Percentiles rank a stretch among this genome's conserved stretches.
Conservation (phyloP, 2,888 invertebrate species). For the Macropis europaea region DNA sequence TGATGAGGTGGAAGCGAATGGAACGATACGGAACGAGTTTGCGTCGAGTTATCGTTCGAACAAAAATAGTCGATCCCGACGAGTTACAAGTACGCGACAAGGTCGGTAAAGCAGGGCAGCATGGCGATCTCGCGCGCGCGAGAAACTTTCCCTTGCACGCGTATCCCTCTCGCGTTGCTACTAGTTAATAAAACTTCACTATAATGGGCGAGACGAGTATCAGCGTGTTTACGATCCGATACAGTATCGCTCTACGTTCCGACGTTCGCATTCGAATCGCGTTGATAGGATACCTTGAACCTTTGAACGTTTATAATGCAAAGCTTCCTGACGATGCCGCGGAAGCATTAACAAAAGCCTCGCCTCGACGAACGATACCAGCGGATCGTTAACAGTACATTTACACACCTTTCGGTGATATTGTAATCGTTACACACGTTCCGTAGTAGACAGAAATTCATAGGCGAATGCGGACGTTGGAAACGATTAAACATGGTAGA, state of each 20-base stretch:
- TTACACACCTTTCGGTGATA: no score
- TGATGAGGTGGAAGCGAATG: background rate
- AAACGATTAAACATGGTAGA: background rate
- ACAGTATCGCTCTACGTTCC: conserved; percentile 1
- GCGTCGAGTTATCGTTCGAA: background rate
- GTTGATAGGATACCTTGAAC: conserved; percentile 9
- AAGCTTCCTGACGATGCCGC: background rate
- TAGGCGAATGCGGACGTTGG: background rate
- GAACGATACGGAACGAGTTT: conserved; percentile 1
- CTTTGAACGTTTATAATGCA: background rate
- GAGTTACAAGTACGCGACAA: conserved; percentile 31
- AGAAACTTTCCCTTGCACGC: conserved; percentile 41
- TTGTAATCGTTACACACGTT: background rate
- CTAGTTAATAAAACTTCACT: conserved; percentile 39
- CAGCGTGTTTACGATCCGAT: background rate
- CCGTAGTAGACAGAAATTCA: background rate
- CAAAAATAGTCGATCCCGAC: conserved; percentile 27
- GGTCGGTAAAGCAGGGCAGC: conserved; percentile 45
- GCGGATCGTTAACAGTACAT: background rate
- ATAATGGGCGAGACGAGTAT: conserved; percentile 20
- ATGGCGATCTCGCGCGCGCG: conserved; percentile 23
- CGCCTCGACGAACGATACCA: background rate
- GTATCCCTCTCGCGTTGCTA: conserved; percentile 9
- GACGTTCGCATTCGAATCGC: background rate
- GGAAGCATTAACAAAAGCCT: background rate